Percentiles rank a stretch among this genome's conserved stretches.
These are phyloP conservation scores for Procavia capensis DNA, from an alignment of 2,113 vertebrate genomes.

Conservation along the genomic window DNA sequence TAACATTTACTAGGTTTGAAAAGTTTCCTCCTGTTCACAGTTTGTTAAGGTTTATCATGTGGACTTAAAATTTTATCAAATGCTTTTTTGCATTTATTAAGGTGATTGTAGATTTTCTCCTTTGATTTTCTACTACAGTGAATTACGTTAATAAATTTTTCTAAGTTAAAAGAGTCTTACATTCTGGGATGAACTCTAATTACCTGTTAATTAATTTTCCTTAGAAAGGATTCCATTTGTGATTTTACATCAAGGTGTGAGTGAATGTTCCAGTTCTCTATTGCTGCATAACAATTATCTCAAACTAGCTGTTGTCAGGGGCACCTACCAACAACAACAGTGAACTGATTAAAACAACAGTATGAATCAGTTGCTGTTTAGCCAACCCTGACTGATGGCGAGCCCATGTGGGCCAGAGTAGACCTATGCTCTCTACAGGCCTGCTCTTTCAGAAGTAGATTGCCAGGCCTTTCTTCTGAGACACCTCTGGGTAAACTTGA, in stretches of 20 bases:
- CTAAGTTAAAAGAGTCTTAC: slow-evolving; percentile 6
- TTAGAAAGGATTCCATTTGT: neutral
- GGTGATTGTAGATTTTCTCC: neutral
- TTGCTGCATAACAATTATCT: no score
- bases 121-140: slow-evolving; percentile 2
- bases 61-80: slow-evolving; percentile 3
- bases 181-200: no score
- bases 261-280: neutral
- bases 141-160: slow-evolving; percentile 33
- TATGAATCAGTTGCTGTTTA: no score
- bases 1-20: neutral
- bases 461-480: no score
- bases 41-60: slow-evolving; percentile 5
- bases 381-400: no score
- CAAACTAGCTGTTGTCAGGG: no score
- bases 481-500: no score
- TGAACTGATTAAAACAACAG: no score
- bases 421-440: neutral
- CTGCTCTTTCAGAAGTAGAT: no score
- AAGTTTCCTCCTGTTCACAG: neutral
- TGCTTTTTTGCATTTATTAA: slow-evolving; percentile 28
- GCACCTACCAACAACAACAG: no score
- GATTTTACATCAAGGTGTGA: neutral
- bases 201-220: slow-evolving; percentile 6
- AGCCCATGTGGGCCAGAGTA: neutral